Base-by-base conservation (phyloP, 1,140 invertebrate species). In the Glomeris maerens region DNA sequence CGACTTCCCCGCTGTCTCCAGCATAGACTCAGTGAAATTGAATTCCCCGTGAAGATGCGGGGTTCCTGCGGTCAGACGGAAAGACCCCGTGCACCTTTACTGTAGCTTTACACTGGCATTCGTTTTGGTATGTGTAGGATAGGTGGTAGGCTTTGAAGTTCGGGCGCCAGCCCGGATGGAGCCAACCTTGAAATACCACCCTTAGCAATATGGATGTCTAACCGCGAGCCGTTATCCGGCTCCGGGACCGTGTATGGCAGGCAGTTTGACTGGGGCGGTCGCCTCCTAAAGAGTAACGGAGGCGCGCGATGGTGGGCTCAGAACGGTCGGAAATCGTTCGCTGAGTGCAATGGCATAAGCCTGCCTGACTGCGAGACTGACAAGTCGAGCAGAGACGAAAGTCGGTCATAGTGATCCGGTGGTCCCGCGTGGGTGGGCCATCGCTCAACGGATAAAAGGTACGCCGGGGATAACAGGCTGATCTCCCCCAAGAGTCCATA, bases 201-300 rank as follows among this genome's bases (percentile, higher is more conserved):
- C 55, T 56, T 45, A n/a, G 41, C n/a, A 27, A 2, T 26, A 29
- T 56, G 23, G 26, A 28, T 2, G 17, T 57, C 57, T 57, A 56
- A 59, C 44, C 39, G 2, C 1, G 26, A 14, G 10, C 4, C 2
- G 3, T 29, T 2, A 27, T 5, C 50, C 13, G 13, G 14, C 7
- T 1, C 1, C 2, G 29, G 45, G 47, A 62, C 60, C 54, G 41
- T 62, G 53, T 41, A 1, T 49, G 61, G 57, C 54, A 52, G 60
- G 57, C 50, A 63, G 61, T 63, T 62, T 62, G 52, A 61, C 61
- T 62, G 60, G 60, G 60, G 60, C 57, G 60, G 61, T 62, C 50
- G 45, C 61, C 60, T 62, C 59, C 60, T 27, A 62, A 62, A 62
- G 28, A 40, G 59, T 62, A 62, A 63, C 60, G 60, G 59, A 62